Percentiles rank a stretch among this genome's conserved stretches.
Conservation (phyloP, 2,113 vertebrate genomes). For the Sinocyclocheilus maitianheensis region DNA sequence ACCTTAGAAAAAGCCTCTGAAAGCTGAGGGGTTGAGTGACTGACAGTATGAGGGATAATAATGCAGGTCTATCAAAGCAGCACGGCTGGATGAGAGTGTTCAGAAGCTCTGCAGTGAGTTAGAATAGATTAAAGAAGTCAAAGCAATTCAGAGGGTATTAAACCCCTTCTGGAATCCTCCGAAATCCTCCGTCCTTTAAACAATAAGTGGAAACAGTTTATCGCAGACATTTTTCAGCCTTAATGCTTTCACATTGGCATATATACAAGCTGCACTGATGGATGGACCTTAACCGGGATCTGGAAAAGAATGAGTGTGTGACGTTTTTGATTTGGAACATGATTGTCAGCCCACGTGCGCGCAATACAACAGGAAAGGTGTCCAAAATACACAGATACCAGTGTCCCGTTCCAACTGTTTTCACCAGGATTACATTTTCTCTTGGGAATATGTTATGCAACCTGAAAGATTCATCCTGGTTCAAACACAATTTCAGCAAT, state of each 20-base stretch:
- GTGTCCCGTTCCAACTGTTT: neutral
- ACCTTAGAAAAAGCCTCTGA: neutral
- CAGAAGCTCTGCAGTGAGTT: conserved; percentile 46
- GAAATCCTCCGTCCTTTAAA: conserved; percentile 47
- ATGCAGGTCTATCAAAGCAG: conserved; percentile 23
- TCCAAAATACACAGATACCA: conserved; percentile 2
- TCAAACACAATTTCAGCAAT: neutral
- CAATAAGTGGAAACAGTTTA: conserved; percentile 60
- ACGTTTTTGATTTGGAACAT: conserved; percentile 20
- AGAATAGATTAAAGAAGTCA: conserved; percentile 45
- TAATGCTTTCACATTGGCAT: conserved; percentile 41
- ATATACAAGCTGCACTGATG: conserved; percentile 39
- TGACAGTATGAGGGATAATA: conserved; percentile 25
- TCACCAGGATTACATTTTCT: neutral
- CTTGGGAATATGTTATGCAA: neutral
- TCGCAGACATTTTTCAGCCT: conserved; percentile 47
- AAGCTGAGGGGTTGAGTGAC: conserved; percentile 15
- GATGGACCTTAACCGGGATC: conserved; percentile 38
- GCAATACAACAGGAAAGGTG: neutral
- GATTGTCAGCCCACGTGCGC: neutral
- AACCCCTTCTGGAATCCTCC: conserved; percentile 56
- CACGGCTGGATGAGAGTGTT: conserved; percentile 60
- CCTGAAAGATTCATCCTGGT: neutral
- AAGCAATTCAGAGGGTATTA: conserved; percentile 56
- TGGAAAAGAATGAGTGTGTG: conserved; percentile 20